Evolutionary conservation across 1,140 invertebrate genomes (phyloP).

Genomic region (Lysiphlebus fabarum): DNA sequence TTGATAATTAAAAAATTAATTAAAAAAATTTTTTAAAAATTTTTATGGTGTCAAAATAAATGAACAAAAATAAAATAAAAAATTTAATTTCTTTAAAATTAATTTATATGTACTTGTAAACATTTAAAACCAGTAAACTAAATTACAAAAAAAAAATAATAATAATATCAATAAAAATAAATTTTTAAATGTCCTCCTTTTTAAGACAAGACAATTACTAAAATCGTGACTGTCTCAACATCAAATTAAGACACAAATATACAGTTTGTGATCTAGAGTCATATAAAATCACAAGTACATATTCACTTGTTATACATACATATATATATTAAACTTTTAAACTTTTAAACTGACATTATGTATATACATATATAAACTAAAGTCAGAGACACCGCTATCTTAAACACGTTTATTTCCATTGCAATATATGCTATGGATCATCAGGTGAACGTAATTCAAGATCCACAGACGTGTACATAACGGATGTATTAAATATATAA

Average conservation of each 20-base stretch:
- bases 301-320: no score
- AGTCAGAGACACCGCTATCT: conserved; percentile 21
- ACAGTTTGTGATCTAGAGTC: conserved; percentile 4
- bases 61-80: no score
- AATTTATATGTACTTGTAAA: no score
- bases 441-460: conserved; percentile 22
- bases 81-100: no score
- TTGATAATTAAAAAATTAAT: no score
- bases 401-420: conserved; percentile 22
- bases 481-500: no score
- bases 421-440: conserved; percentile 18
- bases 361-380: conserved; percentile 12
- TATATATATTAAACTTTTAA: not conserved
- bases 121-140: no score
- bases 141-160: not conserved
- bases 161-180: conserved; percentile 8
- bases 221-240: conserved; percentile 20
- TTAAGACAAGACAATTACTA: conserved; percentile 11
- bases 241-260: conserved; percentile 22
- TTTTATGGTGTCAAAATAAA: no score
- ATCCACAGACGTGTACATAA: conserved; percentile 1
- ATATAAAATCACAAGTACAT: not conserved
- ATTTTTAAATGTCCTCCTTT: conserved; percentile 9
- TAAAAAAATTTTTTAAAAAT: no score
- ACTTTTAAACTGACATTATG: conserved; percentile 10